A percentile compares a stretch with the other conserved stretches of the same genome.
phyloP scores from a whole-genome alignment of 1,140 invertebrate genomes.

The Lepidurus apus region DNA sequence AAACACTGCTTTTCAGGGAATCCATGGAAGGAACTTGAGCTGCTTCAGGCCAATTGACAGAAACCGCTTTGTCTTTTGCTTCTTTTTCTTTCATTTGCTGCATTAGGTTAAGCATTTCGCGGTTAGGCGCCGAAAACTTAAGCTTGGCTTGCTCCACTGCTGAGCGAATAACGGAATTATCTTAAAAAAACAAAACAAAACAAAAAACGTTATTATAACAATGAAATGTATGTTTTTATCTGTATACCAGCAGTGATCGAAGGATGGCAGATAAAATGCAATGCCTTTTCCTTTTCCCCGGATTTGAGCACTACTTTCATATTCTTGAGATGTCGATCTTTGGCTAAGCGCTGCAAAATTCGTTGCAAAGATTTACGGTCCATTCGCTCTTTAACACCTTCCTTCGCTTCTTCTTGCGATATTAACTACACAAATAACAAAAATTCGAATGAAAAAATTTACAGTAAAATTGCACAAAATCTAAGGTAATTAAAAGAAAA shows the following conservation, averaged over 20 bases:
- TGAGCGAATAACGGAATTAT: slow-evolving; percentile 53
- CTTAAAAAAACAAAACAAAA: slow-evolving; percentile 33
- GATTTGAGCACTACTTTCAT: slow-evolving; percentile 53
- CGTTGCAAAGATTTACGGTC: slow-evolving; percentile 58
- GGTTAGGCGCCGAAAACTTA: slow-evolving; percentile 49
- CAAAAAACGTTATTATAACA: too few species aligned
- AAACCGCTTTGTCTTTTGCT: slow-evolving; percentile 23
- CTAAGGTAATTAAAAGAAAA: too few species aligned
- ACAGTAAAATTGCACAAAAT: too few species aligned
- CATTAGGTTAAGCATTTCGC: slow-evolving; percentile 25
- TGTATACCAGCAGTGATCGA: slow-evolving; percentile 41
- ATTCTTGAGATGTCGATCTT: slow-evolving; percentile 55
- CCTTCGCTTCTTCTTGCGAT: slow-evolving; percentile 50
- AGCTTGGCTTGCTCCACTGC: slow-evolving; percentile 58
- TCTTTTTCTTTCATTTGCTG: slow-evolving; percentile 2
- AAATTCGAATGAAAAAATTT: too few species aligned
- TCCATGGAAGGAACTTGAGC: slow-evolving; percentile 9
- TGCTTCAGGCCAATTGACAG: slow-evolving; percentile 26
- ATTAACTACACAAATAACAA: slow-evolving; percentile 44
- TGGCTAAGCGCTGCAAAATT: slow-evolving; percentile 52
- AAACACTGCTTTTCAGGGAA: slow-evolving; percentile 7
- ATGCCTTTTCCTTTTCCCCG: slow-evolving; percentile 47
- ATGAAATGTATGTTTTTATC: too few species aligned
- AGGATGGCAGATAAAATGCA: slow-evolving; percentile 56
- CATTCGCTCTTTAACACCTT: slow-evolving; percentile 53